A percentile compares a stretch with the other conserved stretches of the same genome.
phyloP scores from a whole-genome alignment of 1,140 invertebrate genomes.

The Polypedilum vanderplanki region DNA sequence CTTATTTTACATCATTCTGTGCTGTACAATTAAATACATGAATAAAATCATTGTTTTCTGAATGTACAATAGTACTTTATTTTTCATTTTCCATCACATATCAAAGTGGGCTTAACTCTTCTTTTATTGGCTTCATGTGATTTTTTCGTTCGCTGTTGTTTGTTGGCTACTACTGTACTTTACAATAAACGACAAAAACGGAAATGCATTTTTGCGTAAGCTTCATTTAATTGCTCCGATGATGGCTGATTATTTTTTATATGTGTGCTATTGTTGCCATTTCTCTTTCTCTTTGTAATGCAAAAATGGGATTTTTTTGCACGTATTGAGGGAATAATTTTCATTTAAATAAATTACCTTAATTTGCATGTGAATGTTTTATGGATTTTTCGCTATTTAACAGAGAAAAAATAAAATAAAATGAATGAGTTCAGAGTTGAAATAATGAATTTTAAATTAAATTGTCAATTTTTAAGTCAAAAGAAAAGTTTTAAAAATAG shows the following conservation, averaged over 20 bases:
- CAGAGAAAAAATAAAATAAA: no score
- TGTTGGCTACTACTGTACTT: not conserved
- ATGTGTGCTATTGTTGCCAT: no score
- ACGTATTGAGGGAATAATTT: no score
- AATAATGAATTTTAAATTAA: no score
- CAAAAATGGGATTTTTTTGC: no score
- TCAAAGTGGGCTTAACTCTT: not conserved
- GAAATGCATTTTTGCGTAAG: conserved; percentile 25
- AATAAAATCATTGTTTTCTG: conserved; percentile 24
- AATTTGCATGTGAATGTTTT: no score
- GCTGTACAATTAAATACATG: conserved; percentile 25
- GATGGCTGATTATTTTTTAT: not conserved
- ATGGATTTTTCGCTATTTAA: no score
- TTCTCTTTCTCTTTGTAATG: no score
- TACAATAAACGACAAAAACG: not conserved
- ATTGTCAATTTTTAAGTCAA: no score
- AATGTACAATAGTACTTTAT: not conserved
- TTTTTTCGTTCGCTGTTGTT: not conserved
- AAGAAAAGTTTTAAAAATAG: no score
- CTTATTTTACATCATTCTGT: not conserved
- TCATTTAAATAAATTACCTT: no score
- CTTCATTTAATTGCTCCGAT: conserved; percentile 3
- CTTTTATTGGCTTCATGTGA: conserved; percentile 8
- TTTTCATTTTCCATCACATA: conserved; percentile 8
- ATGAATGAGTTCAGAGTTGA: no score